Percentiles rank a stretch among this genome's conserved stretches.
Evolutionary conservation across 2,888 invertebrate species (phyloP).

Genomic region (Meghimatium bilineatum): DNA sequence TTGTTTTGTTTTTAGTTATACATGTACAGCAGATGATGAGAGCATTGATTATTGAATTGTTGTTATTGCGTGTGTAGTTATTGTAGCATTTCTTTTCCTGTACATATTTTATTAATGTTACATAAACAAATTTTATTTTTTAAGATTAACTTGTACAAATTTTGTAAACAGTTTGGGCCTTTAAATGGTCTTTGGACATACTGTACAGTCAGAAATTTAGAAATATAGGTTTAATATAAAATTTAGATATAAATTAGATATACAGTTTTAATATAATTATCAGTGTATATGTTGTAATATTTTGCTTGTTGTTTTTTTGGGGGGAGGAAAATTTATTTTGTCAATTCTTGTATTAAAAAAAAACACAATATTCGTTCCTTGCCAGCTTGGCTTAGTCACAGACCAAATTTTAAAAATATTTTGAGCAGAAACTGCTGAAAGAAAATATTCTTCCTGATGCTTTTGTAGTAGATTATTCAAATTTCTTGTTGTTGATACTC

Average conservation of each 20-base stretch:
- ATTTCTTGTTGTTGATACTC: slow-evolving; percentile 3
- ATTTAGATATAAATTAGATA: neutral
- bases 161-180: neutral
- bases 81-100: slow-evolving; percentile 1
- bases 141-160: neutral
- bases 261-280: neutral
- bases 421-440: slow-evolving; percentile 13
- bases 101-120: slow-evolving; percentile 4
- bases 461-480: neutral
- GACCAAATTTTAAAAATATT: neutral
- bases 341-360: neutral
- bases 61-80: neutral
- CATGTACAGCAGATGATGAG: neutral
- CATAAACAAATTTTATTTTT: neutral
- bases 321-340: neutral
- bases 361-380: neutral
- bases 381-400: neutral
- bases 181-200: neutral
- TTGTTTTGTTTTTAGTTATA: neutral
- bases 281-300: neutral
- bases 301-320: neutral
- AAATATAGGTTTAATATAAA: neutral
- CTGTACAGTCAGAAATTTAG: neutral
- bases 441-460: slow-evolving; percentile 11
- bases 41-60: neutral